phyloP scores from a whole-genome alignment of 2,113 vertebrate species.

The Pollimyrus isidori region DNA sequence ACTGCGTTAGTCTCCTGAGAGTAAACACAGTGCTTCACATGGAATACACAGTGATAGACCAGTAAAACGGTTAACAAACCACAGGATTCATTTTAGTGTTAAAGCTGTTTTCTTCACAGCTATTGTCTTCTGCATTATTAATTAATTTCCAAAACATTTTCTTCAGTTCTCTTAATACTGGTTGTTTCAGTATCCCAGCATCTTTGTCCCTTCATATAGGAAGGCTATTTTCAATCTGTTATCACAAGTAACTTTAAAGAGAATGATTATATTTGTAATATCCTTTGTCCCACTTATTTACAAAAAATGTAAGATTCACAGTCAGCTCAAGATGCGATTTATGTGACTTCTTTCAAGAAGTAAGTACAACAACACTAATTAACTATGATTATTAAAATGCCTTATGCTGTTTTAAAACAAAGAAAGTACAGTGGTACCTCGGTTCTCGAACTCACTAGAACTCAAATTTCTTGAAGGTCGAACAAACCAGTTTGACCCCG shows the following conservation, averaged over 20 bases:
- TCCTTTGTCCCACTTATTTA: not conserved
- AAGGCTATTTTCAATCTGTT: not conserved
- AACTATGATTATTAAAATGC: not conserved
- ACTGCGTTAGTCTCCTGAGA: no score
- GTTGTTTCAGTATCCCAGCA: not conserved
- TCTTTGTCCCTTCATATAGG: not conserved
- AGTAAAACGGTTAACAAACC: not conserved
- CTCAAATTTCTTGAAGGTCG: no score
- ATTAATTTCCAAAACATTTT: not conserved
- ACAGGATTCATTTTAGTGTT: not conserved
- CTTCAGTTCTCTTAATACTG: not conserved
- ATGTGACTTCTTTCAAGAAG: not conserved
- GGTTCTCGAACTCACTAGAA: no score
- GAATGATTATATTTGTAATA: not conserved
- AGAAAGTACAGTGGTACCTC: not conserved
- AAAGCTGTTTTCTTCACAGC: not conserved
- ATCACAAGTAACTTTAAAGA: not conserved
- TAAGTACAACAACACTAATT: not conserved
- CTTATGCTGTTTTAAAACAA: not conserved
- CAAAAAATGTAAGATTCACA: not conserved
- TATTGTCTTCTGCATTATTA: not conserved
- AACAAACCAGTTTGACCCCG: no score
- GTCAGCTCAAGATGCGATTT: not conserved
- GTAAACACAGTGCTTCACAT: no score
- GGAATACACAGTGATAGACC: not conserved